These are phyloP conservation scores for Pipistrellus kuhlii DNA, from an alignment of 2,797 vertebrate genomes.

Conservation along the genomic window DNA sequence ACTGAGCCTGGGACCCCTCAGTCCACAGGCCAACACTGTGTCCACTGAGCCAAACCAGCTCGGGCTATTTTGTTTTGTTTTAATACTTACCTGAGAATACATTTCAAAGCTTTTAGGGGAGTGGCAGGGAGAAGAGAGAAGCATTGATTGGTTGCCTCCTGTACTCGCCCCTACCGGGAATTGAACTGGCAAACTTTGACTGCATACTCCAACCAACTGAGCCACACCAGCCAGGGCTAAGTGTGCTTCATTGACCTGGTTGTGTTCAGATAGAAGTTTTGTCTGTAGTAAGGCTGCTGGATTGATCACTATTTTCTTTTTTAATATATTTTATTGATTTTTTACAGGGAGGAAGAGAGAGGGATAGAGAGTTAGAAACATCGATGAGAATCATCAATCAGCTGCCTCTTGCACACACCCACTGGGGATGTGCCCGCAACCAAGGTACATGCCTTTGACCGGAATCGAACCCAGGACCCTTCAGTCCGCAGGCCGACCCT, in stretches of 20 bases:
- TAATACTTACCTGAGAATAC: not conserved
- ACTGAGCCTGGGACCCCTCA: not conserved
- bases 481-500: too few species aligned
- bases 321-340: too few species aligned
- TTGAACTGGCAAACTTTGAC: not conserved
- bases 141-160: not conserved
- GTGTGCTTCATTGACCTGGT: constrained; percentile 83
- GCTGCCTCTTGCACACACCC: too few species aligned
- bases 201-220: not conserved
- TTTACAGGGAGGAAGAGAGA: too few species aligned
- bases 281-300: not conserved
- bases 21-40: not conserved
- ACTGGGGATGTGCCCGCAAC: too few species aligned
- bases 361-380: too few species aligned
- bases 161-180: not conserved
- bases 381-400: too few species aligned
- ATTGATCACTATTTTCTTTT: not conserved
- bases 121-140: not conserved
- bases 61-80: not conserved
- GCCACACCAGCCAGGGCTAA: constrained; percentile 83
- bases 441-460: too few species aligned
- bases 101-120: not conserved
- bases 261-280: constrained; percentile 16
- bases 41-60: not conserved
- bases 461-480: too few species aligned